Percentiles rank a stretch among this genome's conserved stretches.
Evolutionary conservation across 64 coral and sea anemone species (phyloP).

Genomic region (Montipora cactus): DNA sequence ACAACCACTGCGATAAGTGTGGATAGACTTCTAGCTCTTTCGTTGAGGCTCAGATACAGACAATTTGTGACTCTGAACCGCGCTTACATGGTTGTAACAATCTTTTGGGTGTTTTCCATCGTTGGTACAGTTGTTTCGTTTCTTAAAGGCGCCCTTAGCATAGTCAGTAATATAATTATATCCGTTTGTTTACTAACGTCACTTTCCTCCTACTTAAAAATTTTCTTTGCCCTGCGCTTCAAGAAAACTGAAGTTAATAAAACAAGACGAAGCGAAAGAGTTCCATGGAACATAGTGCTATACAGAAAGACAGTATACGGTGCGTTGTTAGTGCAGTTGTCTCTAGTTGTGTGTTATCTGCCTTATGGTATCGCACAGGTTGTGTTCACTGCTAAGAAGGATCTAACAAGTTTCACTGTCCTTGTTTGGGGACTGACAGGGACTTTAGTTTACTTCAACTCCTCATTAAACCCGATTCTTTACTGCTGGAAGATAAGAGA

Average conservation of each 20-base stretch:
- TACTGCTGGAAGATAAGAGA: not conserved
- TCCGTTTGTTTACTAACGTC: not conserved
- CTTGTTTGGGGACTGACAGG: not conserved
- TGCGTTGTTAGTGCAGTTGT: not conserved
- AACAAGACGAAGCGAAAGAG: not conserved
- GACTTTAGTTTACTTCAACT: not conserved
- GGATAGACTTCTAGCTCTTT: slow-evolving; percentile 22
- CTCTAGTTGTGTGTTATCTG: not conserved
- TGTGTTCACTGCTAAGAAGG: not conserved
- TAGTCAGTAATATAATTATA: not conserved
- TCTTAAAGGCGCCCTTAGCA: not conserved
- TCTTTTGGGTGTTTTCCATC: not conserved
- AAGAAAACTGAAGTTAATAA: not conserved
- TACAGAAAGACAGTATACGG: slow-evolving; percentile 31
- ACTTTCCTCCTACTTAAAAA: not conserved
- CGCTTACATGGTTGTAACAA: not conserved
- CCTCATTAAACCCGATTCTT: slow-evolving; percentile 2
- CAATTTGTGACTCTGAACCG: not conserved
- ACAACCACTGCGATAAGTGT: slow-evolving; percentile 3
- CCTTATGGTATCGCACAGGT: not conserved
- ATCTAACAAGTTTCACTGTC: not conserved
- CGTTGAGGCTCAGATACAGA: slow-evolving; percentile 3
- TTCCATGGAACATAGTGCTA: not conserved
- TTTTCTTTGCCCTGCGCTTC: not conserved
- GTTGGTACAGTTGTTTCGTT: not conserved